These are phyloP conservation scores for Daboia siamensis DNA, from an alignment of 2,113 vertebrate species.

Conservation along the genomic window DNA sequence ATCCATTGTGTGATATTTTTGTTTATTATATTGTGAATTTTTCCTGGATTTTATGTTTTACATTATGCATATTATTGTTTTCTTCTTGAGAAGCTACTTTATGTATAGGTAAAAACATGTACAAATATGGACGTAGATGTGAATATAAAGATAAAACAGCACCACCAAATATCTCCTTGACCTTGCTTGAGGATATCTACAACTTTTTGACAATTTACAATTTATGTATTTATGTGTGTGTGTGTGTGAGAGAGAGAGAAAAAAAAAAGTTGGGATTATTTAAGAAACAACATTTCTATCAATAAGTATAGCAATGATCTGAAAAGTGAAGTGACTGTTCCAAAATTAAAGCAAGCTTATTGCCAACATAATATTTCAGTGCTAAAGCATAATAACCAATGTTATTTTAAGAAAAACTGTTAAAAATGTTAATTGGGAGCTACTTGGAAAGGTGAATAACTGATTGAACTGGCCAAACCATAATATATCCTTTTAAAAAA, in stretches of 20 bases:
- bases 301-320: neutral
- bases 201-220: neutral
- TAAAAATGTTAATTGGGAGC: constrained; percentile 54
- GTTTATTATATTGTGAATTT: neutral
- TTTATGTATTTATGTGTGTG: neutral
- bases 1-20: neutral
- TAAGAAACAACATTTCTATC: neutral
- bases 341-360: constrained; percentile 31
- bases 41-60: neutral
- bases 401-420: constrained; percentile 34
- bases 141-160: neutral
- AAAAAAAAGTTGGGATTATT: neutral
- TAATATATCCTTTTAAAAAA: constrained; percentile 30
- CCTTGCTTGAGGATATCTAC: neutral
- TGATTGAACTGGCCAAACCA: constrained; percentile 60
- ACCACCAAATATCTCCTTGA: neutral
- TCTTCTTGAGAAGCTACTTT: neutral
- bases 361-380: constrained; percentile 49
- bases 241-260: neutral
- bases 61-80: neutral
- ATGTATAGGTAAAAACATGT: neutral
- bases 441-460: constrained; percentile 48
- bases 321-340: constrained; percentile 35
- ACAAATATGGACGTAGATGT: neutral
- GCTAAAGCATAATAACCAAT: constrained; percentile 50